Base-by-base conservation (phyloP, 2,797 vertebrate genomes). In the Scolopax bukidnonensis region DNA sequence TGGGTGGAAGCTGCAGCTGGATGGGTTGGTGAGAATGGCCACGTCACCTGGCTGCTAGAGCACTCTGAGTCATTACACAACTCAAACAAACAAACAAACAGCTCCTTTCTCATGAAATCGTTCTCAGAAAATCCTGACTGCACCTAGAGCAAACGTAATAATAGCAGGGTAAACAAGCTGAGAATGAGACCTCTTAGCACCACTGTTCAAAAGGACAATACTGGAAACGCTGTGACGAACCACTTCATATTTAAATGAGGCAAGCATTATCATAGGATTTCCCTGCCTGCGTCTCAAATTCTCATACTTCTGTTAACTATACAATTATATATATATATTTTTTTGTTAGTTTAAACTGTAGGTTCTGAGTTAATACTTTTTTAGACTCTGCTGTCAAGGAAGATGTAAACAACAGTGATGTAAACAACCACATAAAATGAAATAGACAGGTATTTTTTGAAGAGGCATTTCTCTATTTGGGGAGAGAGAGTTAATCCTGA, bases 371-470 rank as follows among this genome's bases (percentile, higher is more conserved):
- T 65, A 45, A 41, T 53, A 16, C 24, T 40, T 85, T 85, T 64
- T 57, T 25, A 54, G 63, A 84, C 40, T 28, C 68, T 38, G 40
- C 73, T 87, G 8, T 64, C 73, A 75, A 93, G 76, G 89, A 90
- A 88, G 87, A 57, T 80, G 63, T 77, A n/a, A 71, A 88, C 61
- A 64, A 32, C 41, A 21, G 57, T 6, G 16, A 83, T 91, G 73
- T 60, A 67, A 92, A 95, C 48, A 77, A 85, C 75, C 79, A 94
- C 84, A 61, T 68, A 38, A 89, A 81, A 91, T 90, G 25, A 81
- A 77, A 53, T 19, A 54, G 1, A 16, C 8, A 32, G 65, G n/a
- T 60, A 3, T 32, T 33, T 63, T 30, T 84, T 51, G 64, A 63
- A 88, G 53, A 68, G 13, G 23, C 50, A 5, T 17, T 21, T 85